Evolutionary conservation across 2,113 vertebrate species (phyloP).

Genomic region (Oxyura jamaicensis): DNA sequence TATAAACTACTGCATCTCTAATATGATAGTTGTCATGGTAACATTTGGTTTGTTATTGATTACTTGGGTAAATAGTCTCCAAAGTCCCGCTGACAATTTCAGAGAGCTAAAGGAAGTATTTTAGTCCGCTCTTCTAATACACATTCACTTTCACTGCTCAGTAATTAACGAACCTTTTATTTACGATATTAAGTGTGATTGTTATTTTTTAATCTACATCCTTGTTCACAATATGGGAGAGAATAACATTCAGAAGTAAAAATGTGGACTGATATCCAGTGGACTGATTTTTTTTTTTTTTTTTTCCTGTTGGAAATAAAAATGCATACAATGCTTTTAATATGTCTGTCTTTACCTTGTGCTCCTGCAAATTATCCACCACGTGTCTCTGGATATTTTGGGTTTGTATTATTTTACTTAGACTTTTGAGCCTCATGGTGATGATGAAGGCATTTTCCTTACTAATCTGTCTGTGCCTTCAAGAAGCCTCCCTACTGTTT

Average conservation of each 20-base stretch:
- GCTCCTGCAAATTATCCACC: background rate
- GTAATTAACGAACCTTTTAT: background rate
- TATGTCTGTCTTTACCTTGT: background rate
- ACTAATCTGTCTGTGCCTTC: background rate
- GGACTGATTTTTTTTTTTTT: accelerated
- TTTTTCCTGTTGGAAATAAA: background rate
- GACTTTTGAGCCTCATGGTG: background rate
- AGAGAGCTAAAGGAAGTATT: conserved; percentile 1
- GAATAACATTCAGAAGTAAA: background rate
- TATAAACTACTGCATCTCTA: background rate
- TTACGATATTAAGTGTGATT: background rate
- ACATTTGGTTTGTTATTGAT: conserved; percentile 64
- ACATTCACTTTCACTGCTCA: background rate
- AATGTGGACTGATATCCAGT: background rate
- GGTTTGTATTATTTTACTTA: background rate
- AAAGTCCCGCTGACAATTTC: conserved; percentile 42
- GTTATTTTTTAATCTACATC: background rate
- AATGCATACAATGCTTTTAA: background rate
- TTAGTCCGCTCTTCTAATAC: background rate
- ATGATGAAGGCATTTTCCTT: background rate
- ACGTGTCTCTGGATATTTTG: background rate
- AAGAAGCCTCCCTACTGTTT: background rate
- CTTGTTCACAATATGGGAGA: background rate
- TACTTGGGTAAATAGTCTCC: conserved; percentile 57
- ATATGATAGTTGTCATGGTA: conserved; percentile 55